These are phyloP conservation scores for Trinectes maculatus DNA, from an alignment of 2,113 vertebrate species.

Conservation along the genomic window DNA sequence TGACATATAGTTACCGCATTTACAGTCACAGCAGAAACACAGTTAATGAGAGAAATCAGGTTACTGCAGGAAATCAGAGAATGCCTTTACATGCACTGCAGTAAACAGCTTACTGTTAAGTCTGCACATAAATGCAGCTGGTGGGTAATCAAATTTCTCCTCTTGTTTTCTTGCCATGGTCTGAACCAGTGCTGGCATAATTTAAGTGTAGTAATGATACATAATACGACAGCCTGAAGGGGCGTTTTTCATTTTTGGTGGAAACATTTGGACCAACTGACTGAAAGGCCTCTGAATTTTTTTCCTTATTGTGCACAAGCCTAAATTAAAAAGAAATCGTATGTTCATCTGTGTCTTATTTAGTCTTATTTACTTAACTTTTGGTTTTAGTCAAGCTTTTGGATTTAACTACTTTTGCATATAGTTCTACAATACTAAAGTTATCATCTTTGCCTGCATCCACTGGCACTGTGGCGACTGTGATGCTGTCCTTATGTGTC, in stretches of 20 bases:
- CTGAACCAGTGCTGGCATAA: slow-evolving; percentile 19
- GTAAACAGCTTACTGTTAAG: slow-evolving; percentile 45
- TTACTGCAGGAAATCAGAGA: slow-evolving; percentile 30
- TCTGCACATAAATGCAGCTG: slow-evolving; percentile 33
- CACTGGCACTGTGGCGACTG: not conserved
- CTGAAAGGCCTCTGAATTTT: not conserved
- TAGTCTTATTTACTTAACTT: not conserved
- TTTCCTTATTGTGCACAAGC: slow-evolving; percentile 28
- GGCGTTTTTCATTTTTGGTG: slow-evolving; percentile 12
- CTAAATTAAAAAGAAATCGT: slow-evolving; percentile 3
- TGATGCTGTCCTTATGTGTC: slow-evolving; percentile 1
- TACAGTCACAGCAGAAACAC: slow-evolving; percentile 31
- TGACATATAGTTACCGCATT: slow-evolving; percentile 38
- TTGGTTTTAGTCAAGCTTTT: not conserved
- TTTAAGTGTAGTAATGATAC: slow-evolving; percentile 32
- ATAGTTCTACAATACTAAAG: not conserved
- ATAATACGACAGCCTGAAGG: slow-evolving; percentile 20
- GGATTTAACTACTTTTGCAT: slow-evolving; percentile 6
- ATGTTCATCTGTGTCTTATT: not conserved
- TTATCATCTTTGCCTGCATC: slow-evolving; percentile 7
- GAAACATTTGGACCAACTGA: slow-evolving; percentile 30
- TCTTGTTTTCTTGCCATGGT: slow-evolving; percentile 23
- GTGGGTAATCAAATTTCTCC: slow-evolving; percentile 34
- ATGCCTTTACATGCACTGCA: slow-evolving; percentile 30
- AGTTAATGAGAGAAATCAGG: slow-evolving; percentile 43